Percentiles rank a stretch among this genome's conserved stretches.
phyloP scores from a whole-genome alignment of 2,888 invertebrate species.

The Diogma glabrata region DNA sequence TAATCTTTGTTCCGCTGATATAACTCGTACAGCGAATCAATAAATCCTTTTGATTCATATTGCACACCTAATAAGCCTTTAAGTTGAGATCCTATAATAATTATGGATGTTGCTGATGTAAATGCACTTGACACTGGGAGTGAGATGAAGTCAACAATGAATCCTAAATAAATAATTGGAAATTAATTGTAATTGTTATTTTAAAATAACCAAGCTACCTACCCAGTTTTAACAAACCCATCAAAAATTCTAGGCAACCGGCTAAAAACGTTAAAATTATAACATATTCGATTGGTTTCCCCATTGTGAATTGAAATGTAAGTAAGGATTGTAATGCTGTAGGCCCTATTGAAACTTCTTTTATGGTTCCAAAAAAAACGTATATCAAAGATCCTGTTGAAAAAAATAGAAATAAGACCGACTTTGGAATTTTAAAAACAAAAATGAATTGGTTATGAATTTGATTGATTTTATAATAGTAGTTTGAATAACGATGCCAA shows the following conservation, averaged over 20 bases:
- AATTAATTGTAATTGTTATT: no score
- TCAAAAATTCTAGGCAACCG: conserved; percentile 63
- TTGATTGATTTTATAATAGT: no score
- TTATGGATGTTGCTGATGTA: conserved; percentile 70
- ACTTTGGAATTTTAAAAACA: no score
- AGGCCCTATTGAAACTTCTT: conserved; percentile 82
- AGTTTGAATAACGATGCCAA: no score
- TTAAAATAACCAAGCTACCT: no score
- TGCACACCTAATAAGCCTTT: conserved; percentile 62
- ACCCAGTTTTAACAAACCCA: conserved; percentile 77
- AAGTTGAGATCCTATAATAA: conserved; percentile 62
- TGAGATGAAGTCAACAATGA: conserved; percentile 74
- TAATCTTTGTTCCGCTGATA: no score
- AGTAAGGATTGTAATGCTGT: conserved; percentile 86
- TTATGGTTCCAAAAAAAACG: conserved; percentile 74
- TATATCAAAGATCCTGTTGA: no score
- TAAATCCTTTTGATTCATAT: conserved; percentile 53
- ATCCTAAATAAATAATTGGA: no score
- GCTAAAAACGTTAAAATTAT: conserved; percentile 65
- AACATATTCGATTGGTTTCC: conserved; percentile 58
- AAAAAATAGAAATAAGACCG: no score
- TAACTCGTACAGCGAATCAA: conserved; percentile 46
- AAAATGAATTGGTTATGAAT: no score
- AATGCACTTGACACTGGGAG: conserved; percentile 73
- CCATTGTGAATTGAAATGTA: conserved; percentile 59